Conservation (phyloP, 2,113 vertebrate species). For the Bostrychus sinensis region DNA sequence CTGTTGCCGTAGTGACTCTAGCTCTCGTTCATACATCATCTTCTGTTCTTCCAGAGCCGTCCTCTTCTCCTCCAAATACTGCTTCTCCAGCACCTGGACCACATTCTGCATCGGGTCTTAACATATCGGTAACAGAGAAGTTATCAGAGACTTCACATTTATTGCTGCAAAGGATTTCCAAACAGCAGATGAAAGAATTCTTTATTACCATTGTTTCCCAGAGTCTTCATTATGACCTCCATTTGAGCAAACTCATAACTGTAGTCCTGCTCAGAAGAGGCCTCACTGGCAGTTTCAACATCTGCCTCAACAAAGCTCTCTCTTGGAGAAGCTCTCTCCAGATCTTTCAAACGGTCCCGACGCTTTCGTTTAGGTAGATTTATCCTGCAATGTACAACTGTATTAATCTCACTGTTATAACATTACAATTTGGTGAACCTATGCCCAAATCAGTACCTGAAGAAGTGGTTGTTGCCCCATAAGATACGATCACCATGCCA, state of each 20-base stretch:
- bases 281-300: constrained; percentile 93
- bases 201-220: constrained; percentile 90
- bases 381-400: constrained; percentile 78
- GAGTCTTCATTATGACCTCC: constrained; percentile 99
- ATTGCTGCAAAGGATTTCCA: not conserved
- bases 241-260: constrained; percentile 99
- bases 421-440: not conserved
- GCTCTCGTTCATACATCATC: constrained; percentile 93
- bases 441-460: constrained; percentile 81
- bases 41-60: constrained; percentile 95
- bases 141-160: not conserved
- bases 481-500: constrained; percentile 98
- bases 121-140: not conserved
- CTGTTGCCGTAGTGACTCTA: constrained; percentile 92
- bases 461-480: constrained; percentile 99
- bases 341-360: constrained; percentile 92
- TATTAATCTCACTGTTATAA: not conserved
- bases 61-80: constrained; percentile 95
- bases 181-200: not conserved
- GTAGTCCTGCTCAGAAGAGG: constrained; percentile 98
- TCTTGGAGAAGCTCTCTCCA: constrained; percentile 85
- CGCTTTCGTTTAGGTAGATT: constrained; percentile 95
- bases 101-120: constrained; percentile 95
- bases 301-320: constrained; percentile 85
- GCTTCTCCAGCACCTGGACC: constrained; percentile 94